These are phyloP conservation scores for Tragelaphus strepsiceros DNA, from an alignment of 2,113 vertebrate species.

Conservation along the genomic window DNA sequence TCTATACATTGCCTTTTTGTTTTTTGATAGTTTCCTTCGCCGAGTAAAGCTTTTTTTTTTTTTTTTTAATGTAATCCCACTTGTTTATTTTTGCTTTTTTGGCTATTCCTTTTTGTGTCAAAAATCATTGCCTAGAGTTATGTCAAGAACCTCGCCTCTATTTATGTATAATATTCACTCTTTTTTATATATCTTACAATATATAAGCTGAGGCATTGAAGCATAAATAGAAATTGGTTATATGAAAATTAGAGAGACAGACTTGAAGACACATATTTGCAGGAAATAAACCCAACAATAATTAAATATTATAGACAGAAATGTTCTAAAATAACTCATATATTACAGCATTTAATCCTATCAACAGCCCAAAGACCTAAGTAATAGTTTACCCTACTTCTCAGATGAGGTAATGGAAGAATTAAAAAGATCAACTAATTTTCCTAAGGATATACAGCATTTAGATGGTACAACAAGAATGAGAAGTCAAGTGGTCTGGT, in stretches of 20 bases:
- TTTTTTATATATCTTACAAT: background rate
- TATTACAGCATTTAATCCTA: background rate
- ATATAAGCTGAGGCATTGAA: background rate
- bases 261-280: background rate
- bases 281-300: background rate
- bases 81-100: background rate
- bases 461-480: background rate
- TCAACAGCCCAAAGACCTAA: background rate
- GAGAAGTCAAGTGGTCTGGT: background rate
- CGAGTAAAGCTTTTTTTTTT: background rate
- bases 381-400: background rate
- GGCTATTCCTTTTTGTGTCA: background rate
- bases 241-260: background rate
- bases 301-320: background rate
- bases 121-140: background rate
- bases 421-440: background rate
- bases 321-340: background rate
- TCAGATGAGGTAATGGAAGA: background rate
- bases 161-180: background rate
- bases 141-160: background rate
- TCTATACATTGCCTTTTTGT: background rate
- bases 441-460: background rate
- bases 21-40: background rate
- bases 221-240: background rate
- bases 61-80: background rate